Conservation (phyloP, 2,797 vertebrate species). For the Anguilla obscura region DNA sequence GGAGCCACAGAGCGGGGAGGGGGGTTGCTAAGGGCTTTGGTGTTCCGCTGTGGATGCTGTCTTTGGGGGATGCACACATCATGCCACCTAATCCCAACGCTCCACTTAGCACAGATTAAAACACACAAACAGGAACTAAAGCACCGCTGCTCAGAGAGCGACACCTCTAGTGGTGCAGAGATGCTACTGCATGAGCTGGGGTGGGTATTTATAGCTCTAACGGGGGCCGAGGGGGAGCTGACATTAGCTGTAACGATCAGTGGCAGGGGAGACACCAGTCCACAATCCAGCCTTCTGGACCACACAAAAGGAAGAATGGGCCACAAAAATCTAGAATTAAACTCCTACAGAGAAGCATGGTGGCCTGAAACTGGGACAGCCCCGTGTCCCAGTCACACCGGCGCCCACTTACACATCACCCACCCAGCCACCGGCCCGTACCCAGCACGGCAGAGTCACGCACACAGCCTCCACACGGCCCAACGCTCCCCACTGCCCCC, state of each 20-base stretch:
- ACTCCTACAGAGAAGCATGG: conserved; percentile 1
- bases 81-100: neutral
- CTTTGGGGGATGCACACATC: neutral
- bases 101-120: conserved; percentile 55
- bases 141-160: conserved; percentile 29
- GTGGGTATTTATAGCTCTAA: conserved; percentile 16
- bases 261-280: conserved; percentile 54
- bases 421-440: neutral
- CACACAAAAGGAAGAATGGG: conserved; percentile 54
- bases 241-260: conserved; percentile 28
- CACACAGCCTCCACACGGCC: neutral
- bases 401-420: neutral
- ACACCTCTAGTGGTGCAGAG: neutral
- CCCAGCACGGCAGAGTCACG: neutral
- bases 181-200: neutral
- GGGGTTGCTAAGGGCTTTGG: neutral
- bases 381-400: neutral
- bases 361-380: neutral
- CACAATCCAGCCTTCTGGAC: conserved; percentile 59
- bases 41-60: neutral
- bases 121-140: conserved; percentile 45
- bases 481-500: neutral
- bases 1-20: conserved; percentile 2
- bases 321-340: conserved; percentile 49
- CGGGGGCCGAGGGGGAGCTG: conserved; percentile 32